A percentile compares a stretch with the other conserved stretches of the same genome.
These are phyloP conservation scores for Heptranchias perlo DNA, from an alignment of 2,113 vertebrate species.

Conservation along the genomic window DNA sequence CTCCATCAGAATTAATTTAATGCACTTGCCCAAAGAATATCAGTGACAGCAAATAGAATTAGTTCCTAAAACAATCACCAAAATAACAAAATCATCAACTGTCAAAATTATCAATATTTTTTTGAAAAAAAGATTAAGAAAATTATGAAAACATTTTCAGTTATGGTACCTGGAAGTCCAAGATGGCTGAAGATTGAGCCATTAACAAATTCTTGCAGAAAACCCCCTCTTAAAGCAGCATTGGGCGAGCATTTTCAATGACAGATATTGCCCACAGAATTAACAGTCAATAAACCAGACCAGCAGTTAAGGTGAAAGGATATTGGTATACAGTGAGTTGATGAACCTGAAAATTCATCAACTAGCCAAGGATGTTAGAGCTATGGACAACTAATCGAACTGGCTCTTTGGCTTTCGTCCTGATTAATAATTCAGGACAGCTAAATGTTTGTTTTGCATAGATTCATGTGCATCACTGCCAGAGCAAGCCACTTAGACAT, in stretches of 20 bases:
- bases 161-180: not conserved
- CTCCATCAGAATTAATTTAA: too few relatives aligned
- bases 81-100: not conserved
- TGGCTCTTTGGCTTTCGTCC: not conserved
- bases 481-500: not conserved
- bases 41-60: not conserved
- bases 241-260: not conserved
- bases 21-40: too few relatives aligned
- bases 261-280: not conserved
- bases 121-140: not conserved
- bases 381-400: not conserved
- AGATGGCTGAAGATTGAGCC: not conserved
- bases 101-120: not conserved
- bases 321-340: not conserved
- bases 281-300: not conserved
- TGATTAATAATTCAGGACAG: not conserved
- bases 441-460: not conserved
- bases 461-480: not conserved
- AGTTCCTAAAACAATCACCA: not conserved
- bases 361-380: not conserved
- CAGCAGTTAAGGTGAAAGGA: not conserved
- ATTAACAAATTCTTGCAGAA: not conserved
- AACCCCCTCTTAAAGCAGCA: not conserved
- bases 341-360: not conserved
- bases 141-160: not conserved